Evolutionary conservation across 2,797 vertebrate species (phyloP).

Genomic region (Malurus splendens): DNA sequence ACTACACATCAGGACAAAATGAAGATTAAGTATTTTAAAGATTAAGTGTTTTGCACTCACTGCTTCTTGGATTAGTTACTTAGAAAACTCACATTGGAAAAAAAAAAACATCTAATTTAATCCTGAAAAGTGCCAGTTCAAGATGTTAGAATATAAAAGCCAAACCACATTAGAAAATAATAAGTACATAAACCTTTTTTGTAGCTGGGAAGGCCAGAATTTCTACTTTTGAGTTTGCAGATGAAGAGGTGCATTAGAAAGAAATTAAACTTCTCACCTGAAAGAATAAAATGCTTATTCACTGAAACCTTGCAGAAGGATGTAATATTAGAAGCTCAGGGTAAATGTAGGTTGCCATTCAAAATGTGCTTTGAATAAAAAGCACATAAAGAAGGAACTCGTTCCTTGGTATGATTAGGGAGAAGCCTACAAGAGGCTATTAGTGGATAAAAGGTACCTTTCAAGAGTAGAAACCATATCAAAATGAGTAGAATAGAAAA

Average conservation of each 20-base stretch:
- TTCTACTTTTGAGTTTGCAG: background rate
- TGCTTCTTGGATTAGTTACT: background rate
- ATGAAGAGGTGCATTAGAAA: background rate
- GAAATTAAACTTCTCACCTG: background rate
- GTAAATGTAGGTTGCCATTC: background rate
- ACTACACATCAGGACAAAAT: background rate
- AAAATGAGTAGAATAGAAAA: background rate
- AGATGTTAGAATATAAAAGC: background rate
- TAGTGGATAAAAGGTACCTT: background rate
- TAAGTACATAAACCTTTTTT: background rate
- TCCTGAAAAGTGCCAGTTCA: background rate
- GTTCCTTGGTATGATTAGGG: background rate
- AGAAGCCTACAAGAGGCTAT: background rate
- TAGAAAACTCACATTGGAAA: background rate
- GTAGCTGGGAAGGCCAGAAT: background rate
- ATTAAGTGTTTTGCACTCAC: background rate
- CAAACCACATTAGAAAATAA: background rate
- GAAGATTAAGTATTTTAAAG: background rate
- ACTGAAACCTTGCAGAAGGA: background rate
- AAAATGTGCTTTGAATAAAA: background rate
- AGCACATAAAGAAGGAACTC: background rate
- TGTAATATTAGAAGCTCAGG: background rate
- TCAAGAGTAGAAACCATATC: background rate
- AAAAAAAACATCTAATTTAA: background rate
- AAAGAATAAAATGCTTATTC: background rate